phyloP scores from a whole-genome alignment of 2,888 invertebrate species.

The Mesochorus sp. region DNA sequence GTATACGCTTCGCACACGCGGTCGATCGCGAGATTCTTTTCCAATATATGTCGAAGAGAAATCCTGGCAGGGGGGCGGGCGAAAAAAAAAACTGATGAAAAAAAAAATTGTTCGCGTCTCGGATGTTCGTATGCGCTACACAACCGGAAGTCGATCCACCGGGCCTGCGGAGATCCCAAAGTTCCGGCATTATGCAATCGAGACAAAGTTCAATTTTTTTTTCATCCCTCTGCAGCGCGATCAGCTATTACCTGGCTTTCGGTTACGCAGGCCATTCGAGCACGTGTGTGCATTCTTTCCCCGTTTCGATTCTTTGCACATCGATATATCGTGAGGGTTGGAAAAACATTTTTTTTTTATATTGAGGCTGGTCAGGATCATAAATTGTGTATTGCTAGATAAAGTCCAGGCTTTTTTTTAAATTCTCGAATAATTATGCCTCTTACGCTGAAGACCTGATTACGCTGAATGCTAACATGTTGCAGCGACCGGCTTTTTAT shows the following conservation, averaged over 20 bases:
- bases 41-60: slow-evolving; percentile 47
- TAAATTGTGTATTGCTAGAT: neutral
- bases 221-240: slow-evolving; percentile 12
- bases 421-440: neutral
- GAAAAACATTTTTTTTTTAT: neutral
- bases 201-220: slow-evolving; percentile 25
- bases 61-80: slow-evolving; percentile 28
- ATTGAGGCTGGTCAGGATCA: slow-evolving; percentile 13
- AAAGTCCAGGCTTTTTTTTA: neutral
- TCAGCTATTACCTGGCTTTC: slow-evolving; percentile 46
- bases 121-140: slow-evolving; percentile 42
- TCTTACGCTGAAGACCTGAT: neutral
- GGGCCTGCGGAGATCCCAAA: slow-evolving; percentile 31
- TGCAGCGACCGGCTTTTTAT: neutral
- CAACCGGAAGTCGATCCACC: slow-evolving; percentile 62
- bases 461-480: neutral
- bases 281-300: slow-evolving; percentile 41
- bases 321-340: neutral
- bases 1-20: neutral
- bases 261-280: slow-evolving; percentile 30
- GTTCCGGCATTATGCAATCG: slow-evolving; percentile 40
- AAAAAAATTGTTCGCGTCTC: slow-evolving; percentile 45
- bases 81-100: slow-evolving; percentile 29
- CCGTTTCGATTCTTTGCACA: slow-evolving; percentile 15
- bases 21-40: slow-evolving; percentile 51